Evolutionary conservation across 2,888 invertebrate species (phyloP).

Genomic region (Ichneumon xanthorius): DNA sequence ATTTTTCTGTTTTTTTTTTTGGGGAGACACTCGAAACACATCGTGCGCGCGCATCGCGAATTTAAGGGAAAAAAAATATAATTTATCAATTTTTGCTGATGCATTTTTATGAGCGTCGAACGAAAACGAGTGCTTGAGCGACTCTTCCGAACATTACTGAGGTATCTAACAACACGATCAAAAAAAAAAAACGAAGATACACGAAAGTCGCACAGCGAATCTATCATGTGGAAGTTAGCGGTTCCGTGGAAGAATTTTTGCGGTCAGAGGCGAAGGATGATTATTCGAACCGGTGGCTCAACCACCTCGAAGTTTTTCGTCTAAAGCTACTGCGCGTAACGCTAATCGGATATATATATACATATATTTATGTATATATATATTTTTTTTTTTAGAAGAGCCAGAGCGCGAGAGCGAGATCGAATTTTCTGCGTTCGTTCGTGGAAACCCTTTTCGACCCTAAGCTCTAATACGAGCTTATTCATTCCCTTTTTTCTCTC

Average conservation of each 20-base stretch:
- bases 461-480: slow-evolving; percentile 13
- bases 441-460: slow-evolving; percentile 19
- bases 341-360: slow-evolving; percentile 20
- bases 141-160: not conserved
- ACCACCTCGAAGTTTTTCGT: slow-evolving; percentile 40
- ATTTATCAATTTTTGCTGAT: not conserved
- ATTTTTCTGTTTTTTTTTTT: not conserved
- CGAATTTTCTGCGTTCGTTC: not conserved
- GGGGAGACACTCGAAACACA: not conserved
- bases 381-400: not conserved
- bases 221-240: slow-evolving; percentile 48
- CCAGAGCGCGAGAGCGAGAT: slow-evolving; percentile 1
- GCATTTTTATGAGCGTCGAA: slow-evolving; percentile 7
- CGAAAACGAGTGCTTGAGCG: slow-evolving; percentile 22
- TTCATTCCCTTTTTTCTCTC: slow-evolving; percentile 7
- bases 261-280: slow-evolving; percentile 11
- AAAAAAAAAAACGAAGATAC: slow-evolving; percentile 34
- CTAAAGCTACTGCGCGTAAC: slow-evolving; percentile 22
- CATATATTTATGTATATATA: not conserved
- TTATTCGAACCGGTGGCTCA: slow-evolving; percentile 53
- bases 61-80: not conserved
- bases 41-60: not conserved
- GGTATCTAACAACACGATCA: not conserved
- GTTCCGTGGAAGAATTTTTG: slow-evolving; percentile 49
- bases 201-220: slow-evolving; percentile 54